Conservation (phyloP, 2,113 vertebrate genomes). For the Vulpes lagopus region DNA sequence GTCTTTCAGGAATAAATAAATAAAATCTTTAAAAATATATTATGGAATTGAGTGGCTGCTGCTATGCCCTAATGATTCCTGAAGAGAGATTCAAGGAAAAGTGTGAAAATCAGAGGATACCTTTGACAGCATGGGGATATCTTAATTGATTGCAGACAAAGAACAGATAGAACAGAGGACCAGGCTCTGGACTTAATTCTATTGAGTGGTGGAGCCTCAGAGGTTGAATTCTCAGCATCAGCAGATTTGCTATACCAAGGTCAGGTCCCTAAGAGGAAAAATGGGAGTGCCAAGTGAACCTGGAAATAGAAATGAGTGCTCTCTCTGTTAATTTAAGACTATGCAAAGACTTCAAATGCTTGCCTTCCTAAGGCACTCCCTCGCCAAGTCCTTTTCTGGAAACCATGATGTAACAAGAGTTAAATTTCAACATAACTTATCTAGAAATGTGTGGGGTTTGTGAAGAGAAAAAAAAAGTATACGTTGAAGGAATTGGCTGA, state of each 20-base stretch:
- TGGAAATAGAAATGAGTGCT: neutral
- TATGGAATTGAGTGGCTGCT: slow-evolving; percentile 1
- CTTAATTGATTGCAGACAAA: neutral
- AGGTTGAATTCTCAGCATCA: neutral
- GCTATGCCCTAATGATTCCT: neutral
- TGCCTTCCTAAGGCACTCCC: neutral
- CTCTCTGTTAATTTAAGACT: neutral
- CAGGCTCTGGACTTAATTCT: neutral
- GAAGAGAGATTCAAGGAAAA: slow-evolving; percentile 25
- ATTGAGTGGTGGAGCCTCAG: neutral
- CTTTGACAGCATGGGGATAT: neutral
- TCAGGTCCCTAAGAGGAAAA: neutral
- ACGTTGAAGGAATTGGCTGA: neutral
- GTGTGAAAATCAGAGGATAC: slow-evolving; percentile 31
- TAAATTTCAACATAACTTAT: neutral
- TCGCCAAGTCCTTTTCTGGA: neutral
- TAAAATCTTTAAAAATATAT: neutral
- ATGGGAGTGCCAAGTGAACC: neutral
- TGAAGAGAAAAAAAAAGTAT: neutral
- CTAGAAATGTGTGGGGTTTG: neutral
- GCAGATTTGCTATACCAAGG: neutral
- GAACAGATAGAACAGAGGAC: neutral
- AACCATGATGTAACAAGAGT: neutral
- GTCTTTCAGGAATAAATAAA: too few relatives aligned
- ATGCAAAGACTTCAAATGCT: neutral